Evolutionary conservation across 1,140 invertebrate genomes (phyloP).

Genomic region (Heliconius himera): DNA sequence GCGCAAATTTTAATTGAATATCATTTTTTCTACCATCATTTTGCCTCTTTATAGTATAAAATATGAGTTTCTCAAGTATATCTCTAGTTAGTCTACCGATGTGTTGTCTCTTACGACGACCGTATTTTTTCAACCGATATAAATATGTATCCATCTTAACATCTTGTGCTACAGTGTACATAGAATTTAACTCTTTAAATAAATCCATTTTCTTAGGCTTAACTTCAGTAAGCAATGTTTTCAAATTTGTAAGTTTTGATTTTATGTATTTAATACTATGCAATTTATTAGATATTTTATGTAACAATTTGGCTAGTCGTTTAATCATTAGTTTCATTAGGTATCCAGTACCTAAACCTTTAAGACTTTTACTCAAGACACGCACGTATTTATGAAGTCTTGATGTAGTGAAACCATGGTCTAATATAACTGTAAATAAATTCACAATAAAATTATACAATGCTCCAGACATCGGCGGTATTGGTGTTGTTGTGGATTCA

Average conservation of each 20-base stretch:
- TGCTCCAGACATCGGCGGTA: constrained; percentile 25
- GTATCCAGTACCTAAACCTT: constrained; percentile 39
- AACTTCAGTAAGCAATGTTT: constrained; percentile 32
- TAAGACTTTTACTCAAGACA: constrained; percentile 38
- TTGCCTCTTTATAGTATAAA: constrained; percentile 44
- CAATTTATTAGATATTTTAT: constrained; percentile 27
- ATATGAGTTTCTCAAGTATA: constrained; percentile 43
- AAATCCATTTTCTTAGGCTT: constrained; percentile 40
- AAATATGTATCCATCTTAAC: constrained; percentile 49
- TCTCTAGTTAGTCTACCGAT: constrained; percentile 41
- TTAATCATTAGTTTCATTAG: constrained; percentile 43
- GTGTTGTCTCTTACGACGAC: constrained; percentile 27
- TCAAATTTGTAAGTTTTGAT: constrained; percentile 36
- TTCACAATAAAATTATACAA: constrained; percentile 44
- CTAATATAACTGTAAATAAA: constrained; percentile 41
- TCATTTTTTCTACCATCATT: constrained; percentile 34
- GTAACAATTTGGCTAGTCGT: constrained; percentile 37
- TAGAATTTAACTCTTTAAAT: constrained; percentile 36
- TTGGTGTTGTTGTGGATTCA: neutral
- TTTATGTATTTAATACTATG: constrained; percentile 35
- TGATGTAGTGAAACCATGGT: constrained; percentile 38
- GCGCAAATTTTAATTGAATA: constrained; percentile 43
- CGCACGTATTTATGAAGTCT: constrained; percentile 40
- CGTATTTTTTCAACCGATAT: constrained; percentile 44
- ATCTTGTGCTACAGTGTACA: constrained; percentile 38